Conservation (phyloP, 2,113 vertebrate species). For the Monarcha castaneiventris region DNA sequence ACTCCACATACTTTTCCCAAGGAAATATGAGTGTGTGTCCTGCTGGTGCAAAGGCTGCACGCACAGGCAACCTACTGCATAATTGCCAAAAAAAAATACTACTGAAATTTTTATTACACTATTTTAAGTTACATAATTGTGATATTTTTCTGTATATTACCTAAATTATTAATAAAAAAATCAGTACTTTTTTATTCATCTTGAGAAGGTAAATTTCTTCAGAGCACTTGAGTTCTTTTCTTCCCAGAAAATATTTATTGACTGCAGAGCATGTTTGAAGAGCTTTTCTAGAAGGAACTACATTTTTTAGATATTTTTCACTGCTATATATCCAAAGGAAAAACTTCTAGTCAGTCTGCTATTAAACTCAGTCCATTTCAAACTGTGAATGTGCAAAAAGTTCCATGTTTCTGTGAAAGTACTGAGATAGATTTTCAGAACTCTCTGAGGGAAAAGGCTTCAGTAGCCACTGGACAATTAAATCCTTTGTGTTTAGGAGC, state of each 20-base stretch:
- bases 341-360: neutral
- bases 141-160: neutral
- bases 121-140: neutral
- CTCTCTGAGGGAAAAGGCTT: neutral
- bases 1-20: neutral
- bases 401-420: neutral
- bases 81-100: neutral
- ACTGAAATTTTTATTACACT: neutral
- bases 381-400: neutral
- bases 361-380: neutral
- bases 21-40: neutral
- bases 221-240: neutral
- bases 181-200: neutral
- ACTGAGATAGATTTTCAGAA: neutral
- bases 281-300: neutral
- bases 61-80: neutral
- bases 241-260: neutral
- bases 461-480: neutral
- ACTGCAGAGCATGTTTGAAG: neutral
- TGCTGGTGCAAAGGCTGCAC: neutral
- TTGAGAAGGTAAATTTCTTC: neutral
- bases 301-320: neutral
- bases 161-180: neutral
- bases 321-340: neutral
- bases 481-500: neutral